Evolutionary conservation across 1,140 invertebrate genomes (phyloP), one percentile per base, ranked within the genome.

Genomic region (Eriocheir sinensis): DNA sequence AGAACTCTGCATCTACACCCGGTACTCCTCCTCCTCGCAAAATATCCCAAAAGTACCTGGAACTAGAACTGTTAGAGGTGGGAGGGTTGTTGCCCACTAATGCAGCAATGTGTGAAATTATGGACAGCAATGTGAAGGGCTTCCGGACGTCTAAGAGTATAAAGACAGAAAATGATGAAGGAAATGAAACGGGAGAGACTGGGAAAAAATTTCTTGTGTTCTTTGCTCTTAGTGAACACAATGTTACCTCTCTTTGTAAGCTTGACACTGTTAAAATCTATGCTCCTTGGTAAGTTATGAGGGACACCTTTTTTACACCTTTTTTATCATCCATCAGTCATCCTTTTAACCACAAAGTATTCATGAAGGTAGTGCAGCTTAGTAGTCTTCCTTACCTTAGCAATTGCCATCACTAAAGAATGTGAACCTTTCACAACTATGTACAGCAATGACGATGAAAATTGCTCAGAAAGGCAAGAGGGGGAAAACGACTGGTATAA

Each of bases 171-270:
- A n/a, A n/a, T 72, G 60, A 6, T n/a, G 60, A 72, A n/a, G 60
- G 3, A 72, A 21, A 21, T n/a, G 60, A 72, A n/a, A 27, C 8
- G n/a, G n/a, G 60, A n/a, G n/a, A 72, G 8, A n/a, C 0, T 21
- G 21, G n/a, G n/a, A n/a, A 72, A n/a, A 72, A 72, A 72, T 72
- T 72, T n/a, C 27, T 72, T 72, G 60, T 72, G 21, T 72, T 72
- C 60, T 72, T 72, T 72, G 60, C 60, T n/a, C n/a, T 72, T 21
- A n/a, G n/a, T 72, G 60, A 72, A 72, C 60, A 72, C 60, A 72
- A n/a, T n/a, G n/a, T 72, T n/a, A 72, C 60, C 27, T 2, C 21
- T 72, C 60, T 72, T 21, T 21, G n/a, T n/a, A 72, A 72, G 27
- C n/a, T 72, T 72, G 21, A 72, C 21, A 72, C 60, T n/a, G 60